Conservation (phyloP, 2,113 vertebrate species). For the Ceyx melanurus region DNA sequence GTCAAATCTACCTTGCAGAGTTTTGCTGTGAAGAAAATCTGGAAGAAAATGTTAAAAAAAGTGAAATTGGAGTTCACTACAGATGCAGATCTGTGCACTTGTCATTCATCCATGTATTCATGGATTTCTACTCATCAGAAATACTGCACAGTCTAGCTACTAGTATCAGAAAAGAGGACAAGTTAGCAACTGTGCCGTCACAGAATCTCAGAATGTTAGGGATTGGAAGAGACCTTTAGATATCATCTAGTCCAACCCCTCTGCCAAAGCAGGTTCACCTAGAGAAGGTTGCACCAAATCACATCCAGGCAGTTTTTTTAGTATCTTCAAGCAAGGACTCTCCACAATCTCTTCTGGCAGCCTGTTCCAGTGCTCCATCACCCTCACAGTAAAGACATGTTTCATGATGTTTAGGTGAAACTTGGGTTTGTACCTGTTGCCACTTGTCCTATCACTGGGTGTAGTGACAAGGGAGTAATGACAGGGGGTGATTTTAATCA, state of each 20-base stretch:
- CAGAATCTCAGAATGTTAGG: background rate
- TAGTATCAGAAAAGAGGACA: background rate
- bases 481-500: too few species aligned
- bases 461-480: too few species aligned
- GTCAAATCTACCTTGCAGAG: background rate
- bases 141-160: background rate
- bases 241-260: background rate
- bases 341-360: background rate
- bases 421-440: background rate
- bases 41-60: background rate
- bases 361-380: background rate
- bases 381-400: background rate
- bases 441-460: background rate
- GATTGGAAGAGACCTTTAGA: background rate
- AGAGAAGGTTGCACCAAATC: background rate
- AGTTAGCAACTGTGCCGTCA: background rate
- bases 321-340: background rate
- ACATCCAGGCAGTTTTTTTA: background rate
- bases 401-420: background rate
- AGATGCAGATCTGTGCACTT: background rate
- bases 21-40: background rate
- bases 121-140: background rate
- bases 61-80: background rate
- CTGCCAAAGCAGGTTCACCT: background rate
- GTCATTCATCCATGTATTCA: background rate